Percentiles rank a stretch among this genome's conserved stretches.
Evolutionary conservation across 92 coral and sea anemone genomes (phyloP).

Genomic region (Zoanthus sociatus): DNA sequence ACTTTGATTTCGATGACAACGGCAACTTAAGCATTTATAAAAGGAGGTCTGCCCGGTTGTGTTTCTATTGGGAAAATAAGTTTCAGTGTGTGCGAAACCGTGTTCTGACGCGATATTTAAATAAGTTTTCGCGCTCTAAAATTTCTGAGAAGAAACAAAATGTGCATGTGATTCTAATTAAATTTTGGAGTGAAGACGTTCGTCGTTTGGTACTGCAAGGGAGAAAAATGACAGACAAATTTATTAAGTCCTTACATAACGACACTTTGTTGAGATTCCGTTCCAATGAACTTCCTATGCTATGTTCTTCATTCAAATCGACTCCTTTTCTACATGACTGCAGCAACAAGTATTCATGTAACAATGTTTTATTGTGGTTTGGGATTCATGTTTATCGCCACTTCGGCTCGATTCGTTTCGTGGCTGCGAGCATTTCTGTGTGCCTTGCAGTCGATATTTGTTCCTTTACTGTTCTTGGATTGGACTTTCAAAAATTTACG

Average conservation of each 20-base stretch:
- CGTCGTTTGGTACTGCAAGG: neutral
- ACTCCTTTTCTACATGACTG: slow-evolving; percentile 33
- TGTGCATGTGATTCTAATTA: neutral
- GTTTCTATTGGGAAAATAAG: slow-evolving; percentile 26
- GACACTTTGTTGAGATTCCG: neutral
- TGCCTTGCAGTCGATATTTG: slow-evolving; percentile 26
- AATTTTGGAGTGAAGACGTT: neutral
- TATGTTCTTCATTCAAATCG: neutral
- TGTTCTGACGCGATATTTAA: slow-evolving; percentile 20
- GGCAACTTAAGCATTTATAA: slow-evolving; percentile 34
- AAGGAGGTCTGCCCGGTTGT: slow-evolving; percentile 28
- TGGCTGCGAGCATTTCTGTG: slow-evolving; percentile 32
- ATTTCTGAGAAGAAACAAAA: neutral
- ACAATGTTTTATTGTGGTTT: slow-evolving; percentile 31
- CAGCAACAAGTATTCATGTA: slow-evolving; percentile 35
- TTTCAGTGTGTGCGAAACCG: slow-evolving; percentile 29
- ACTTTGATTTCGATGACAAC: slow-evolving; percentile 16
- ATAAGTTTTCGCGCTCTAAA: neutral
- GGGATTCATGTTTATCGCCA: slow-evolving; percentile 30
- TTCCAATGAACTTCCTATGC: neutral
- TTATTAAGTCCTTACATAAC: neutral
- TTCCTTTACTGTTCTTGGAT: slow-evolving; percentile 30
- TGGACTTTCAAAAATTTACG: slow-evolving; percentile 17
- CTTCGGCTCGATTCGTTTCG: slow-evolving; percentile 35
- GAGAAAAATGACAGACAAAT: neutral